Evolutionary conservation across 2,797 vertebrate genomes (phyloP), one percentile per base, ranked within the genome.

Genomic region (Anisognathus igniventris): DNA sequence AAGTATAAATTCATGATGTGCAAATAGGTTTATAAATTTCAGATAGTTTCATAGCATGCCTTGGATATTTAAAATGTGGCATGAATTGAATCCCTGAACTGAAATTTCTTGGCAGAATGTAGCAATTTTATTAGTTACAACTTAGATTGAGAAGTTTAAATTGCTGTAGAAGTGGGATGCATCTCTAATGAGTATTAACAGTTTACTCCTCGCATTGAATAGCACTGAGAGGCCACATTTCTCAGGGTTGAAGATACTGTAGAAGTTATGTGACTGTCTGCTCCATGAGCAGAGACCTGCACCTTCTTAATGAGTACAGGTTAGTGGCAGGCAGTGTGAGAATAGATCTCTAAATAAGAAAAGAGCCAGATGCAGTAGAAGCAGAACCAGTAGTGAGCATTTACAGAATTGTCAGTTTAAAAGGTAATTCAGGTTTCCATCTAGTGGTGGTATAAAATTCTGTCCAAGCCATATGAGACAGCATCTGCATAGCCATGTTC

Each of bases 341-440:
- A 62, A 54, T 31, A 68, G 28, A 13, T 66, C 8, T 51, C 42
- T 80, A 54, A 50, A 30, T 37, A 58, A 61, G 50, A 56, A 77
- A 37, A 53, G 9, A 47, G 6, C 61, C 65, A 83, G 74, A 25
- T 16, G 22, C 8, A 7, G 51, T 23, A 51, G 53, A 61, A 90
- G 48, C 54, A 66, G 62, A 51, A 31, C n/a, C n/a, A 87, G 64
- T 35, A 35, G 6, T 31, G 54, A 81, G n/a, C 9, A 3, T 68
- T 83, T 67, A 18, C 13, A 57, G 56, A 74, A 22, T 37, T 73
- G 44, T 65, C 24, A 39, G 14, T 86, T 92, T 72, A 84, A 93
- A 95, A 96, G 65, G 58, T 57, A 93, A 88, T 83, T 90, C 70
- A 91, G 92, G 82, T 89, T 96, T 97, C 96, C 96, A 97, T 91